These are phyloP conservation scores for Nomada hirtipes DNA, from an alignment of 2,888 invertebrate genomes.

Conservation along the genomic window DNA sequence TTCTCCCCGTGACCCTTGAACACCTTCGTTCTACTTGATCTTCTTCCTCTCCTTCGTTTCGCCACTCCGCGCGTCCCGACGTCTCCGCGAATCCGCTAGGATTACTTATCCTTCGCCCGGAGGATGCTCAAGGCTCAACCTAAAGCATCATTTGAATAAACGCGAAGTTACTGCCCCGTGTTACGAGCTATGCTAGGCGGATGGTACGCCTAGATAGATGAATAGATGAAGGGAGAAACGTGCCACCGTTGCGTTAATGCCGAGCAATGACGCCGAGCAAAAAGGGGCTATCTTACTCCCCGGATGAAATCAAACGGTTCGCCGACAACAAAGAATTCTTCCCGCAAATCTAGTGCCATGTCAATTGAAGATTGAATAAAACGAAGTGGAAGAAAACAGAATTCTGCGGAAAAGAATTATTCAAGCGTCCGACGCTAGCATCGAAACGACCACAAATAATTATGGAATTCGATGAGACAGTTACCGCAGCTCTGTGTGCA, in stretches of 20 bases:
- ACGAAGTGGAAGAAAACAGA: too few species aligned
- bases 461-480: too few species aligned
- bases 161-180: constrained; percentile 77
- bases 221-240: constrained; percentile 29
- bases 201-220: constrained; percentile 27
- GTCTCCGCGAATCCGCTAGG: constrained; percentile 65
- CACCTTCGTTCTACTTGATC: constrained; percentile 50
- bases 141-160: constrained; percentile 83
- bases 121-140: constrained; percentile 75
- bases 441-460: too few species aligned
- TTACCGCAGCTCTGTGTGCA: too few species aligned
- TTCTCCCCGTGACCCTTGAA: constrained; percentile 50
- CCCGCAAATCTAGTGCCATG: too few species aligned
- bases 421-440: too few species aligned
- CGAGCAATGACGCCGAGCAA: constrained; percentile 53
- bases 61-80: constrained; percentile 47
- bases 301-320: neutral
- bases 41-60: constrained; percentile 19
- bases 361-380: too few species aligned
- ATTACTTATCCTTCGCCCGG: constrained; percentile 78
- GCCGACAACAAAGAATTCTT: too few species aligned
- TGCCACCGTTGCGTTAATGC: constrained; percentile 68
- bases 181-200: constrained; percentile 24
- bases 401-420: too few species aligned
- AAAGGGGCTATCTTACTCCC: constrained; percentile 34